Evolutionary conservation across 2,797 vertebrate species (phyloP), one percentile per base, ranked within the genome.

Genomic region (Poecilia picta): DNA sequence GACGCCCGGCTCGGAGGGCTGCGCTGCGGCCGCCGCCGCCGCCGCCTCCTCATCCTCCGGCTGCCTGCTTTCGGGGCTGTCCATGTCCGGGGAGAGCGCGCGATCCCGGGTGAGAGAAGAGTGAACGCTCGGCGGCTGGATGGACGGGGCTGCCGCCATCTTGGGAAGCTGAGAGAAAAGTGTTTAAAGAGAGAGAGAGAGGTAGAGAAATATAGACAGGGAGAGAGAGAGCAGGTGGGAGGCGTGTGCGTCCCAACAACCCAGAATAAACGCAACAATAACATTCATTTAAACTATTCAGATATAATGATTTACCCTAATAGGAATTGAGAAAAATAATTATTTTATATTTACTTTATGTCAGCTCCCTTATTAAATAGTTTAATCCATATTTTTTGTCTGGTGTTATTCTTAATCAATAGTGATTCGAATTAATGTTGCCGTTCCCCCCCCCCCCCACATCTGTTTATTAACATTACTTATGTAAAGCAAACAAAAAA

Each of bases 111-210:
- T 90, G 15, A 93, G 78, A 88, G 93, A 89, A 45, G 93, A 88
- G 92, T 94, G 95, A 85, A 95, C 91, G 86, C 74, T 94, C 81
- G 94, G 95, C 95, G 95, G 95, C 95, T 93, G 95, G 91, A 96
- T 94, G 93, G 95, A 96, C 86, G 96, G 94, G 88, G 95, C 93
- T 94, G 96, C 95, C 96, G 96, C 96, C 96, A 97, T 97, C 94
- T 96, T 96, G 95, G 91, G 92, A 89, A 82, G 87, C 92, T 90
- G 93, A 83, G 93, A 87, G 87, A 88, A 92, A 91, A 95, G 93
- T 95, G 94, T 41, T 89, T 74, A 81, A n/a, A 76, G n/a, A 83
- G 83, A 1, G 82, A 1, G 80, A 10, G 74, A 41, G 75, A 1
- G 79, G 36, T 71, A 55, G 43, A 45, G 73, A 46, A 71, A 75